These are phyloP conservation scores for Maccullochella peelii DNA, from an alignment of 2,113 vertebrate species.

Conservation along the genomic window DNA sequence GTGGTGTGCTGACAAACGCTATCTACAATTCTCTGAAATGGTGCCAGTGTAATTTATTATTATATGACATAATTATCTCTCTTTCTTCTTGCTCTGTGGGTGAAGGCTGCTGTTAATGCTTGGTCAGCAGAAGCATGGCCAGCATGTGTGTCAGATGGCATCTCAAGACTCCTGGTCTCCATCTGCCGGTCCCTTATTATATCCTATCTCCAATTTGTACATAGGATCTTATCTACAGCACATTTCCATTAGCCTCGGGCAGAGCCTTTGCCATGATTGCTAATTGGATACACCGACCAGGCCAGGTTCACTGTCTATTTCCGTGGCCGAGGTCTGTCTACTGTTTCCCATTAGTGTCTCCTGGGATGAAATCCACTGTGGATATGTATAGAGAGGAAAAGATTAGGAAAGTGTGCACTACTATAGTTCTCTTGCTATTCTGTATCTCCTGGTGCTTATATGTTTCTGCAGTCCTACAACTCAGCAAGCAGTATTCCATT, in stretches of 20 bases:
- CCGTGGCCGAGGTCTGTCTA: constrained; percentile 43
- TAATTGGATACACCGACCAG: constrained; percentile 67
- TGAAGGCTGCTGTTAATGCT: constrained; percentile 54
- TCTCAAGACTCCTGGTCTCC: constrained; percentile 67
- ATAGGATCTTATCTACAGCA: constrained; percentile 69
- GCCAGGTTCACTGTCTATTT: constrained; percentile 38
- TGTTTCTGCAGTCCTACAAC: constrained; percentile 19
- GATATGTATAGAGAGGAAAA: constrained; percentile 20
- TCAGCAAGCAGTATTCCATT: constrained; percentile 31
- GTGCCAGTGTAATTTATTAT: constrained; percentile 63
- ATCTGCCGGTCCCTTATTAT: constrained; percentile 68
- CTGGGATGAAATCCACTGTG: constrained; percentile 37
- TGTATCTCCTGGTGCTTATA: not conserved
- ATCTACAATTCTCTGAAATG: constrained; percentile 53
- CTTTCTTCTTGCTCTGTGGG: constrained; percentile 40
- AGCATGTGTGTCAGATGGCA: constrained; percentile 66
- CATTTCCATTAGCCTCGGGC: constrained; percentile 73
- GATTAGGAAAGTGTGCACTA: constrained; percentile 17
- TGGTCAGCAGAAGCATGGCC: constrained; percentile 69
- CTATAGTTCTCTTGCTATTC: constrained; percentile 29
- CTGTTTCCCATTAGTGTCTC: constrained; percentile 44
- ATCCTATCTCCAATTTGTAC: constrained; percentile 71
- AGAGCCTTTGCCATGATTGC: constrained; percentile 58
- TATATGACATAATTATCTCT: constrained; percentile 68
- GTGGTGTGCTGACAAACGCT: constrained; percentile 60